Evolutionary conservation across 2,113 vertebrate species (phyloP).

Genomic region (Nyctibius bracteatus): DNA sequence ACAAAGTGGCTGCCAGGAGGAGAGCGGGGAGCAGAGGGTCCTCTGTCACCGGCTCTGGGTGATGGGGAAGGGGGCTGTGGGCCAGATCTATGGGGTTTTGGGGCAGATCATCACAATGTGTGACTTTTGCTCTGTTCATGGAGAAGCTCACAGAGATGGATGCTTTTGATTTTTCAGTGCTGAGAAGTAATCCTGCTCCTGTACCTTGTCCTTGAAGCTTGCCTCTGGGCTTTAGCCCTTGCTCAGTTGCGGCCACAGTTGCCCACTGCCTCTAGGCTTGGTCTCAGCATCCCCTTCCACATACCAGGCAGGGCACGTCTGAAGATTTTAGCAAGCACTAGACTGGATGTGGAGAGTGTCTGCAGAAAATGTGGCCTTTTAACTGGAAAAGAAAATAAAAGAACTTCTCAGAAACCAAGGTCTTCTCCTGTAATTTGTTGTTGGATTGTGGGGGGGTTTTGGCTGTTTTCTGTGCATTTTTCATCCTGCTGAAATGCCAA

Average conservation of each 20-base stretch:
- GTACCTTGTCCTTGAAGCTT: not conserved
- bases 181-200: not conserved
- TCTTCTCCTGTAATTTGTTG: not conserved
- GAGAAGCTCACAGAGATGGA: not conserved
- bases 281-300: not conserved
- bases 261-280: not conserved
- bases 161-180: not conserved
- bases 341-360: not conserved
- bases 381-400: not conserved
- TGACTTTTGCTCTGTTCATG: not conserved
- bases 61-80: not conserved
- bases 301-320: not conserved
- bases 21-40: not conserved
- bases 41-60: not conserved
- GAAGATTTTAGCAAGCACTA: not conserved
- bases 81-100: fast-evolving
- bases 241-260: not conserved
- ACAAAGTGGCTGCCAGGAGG: not conserved
- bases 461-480: not conserved
- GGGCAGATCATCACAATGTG: not conserved
- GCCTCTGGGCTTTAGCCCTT: not conserved
- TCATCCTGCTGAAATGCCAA: not conserved
- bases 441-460: not conserved
- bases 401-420: not conserved
- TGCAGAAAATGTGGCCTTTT: not conserved